Conservation (phyloP, 2,888 invertebrate genomes). For the Spicauda simplicius region DNA sequence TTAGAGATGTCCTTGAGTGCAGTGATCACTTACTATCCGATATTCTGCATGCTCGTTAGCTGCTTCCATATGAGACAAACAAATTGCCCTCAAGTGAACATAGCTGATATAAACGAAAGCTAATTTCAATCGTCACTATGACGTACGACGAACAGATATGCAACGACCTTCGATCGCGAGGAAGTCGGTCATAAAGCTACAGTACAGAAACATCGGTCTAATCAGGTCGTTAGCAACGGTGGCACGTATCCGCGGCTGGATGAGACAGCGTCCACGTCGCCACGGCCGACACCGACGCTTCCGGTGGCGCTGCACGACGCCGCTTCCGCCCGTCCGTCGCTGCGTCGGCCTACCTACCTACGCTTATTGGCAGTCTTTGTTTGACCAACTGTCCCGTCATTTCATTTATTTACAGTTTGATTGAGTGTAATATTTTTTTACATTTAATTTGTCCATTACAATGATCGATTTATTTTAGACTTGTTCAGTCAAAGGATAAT, state of each 20-base stretch:
- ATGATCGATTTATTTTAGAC: no score
- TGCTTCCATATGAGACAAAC: no score
- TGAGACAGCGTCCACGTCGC: conserved; percentile 2
- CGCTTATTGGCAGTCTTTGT: no score
- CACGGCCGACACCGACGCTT: conserved; percentile 10
- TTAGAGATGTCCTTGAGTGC: no score
- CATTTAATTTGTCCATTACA: no score
- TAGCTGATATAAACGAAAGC: background rate
- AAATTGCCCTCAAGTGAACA: no score
- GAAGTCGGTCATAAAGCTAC: conserved; percentile 21
- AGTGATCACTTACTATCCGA: no score
- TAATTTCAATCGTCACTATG: background rate
- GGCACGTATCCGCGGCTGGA: conserved; percentile 15
- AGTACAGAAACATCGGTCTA: conserved; percentile 5
- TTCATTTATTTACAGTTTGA: no score
- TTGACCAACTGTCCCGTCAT: no score
- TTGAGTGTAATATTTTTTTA: no score
- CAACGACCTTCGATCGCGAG: conserved; percentile 16
- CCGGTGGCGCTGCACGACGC: conserved; percentile 14
- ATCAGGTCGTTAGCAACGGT: conserved; percentile 7
- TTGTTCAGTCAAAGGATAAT: no score
- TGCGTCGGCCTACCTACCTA: background rate
- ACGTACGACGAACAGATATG: background rate
- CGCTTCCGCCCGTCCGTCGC: conserved; percentile 14
- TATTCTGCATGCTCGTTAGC: no score